Evolutionary conservation across 2,113 vertebrate species (phyloP).

Genomic region (Cygnus atratus): DNA sequence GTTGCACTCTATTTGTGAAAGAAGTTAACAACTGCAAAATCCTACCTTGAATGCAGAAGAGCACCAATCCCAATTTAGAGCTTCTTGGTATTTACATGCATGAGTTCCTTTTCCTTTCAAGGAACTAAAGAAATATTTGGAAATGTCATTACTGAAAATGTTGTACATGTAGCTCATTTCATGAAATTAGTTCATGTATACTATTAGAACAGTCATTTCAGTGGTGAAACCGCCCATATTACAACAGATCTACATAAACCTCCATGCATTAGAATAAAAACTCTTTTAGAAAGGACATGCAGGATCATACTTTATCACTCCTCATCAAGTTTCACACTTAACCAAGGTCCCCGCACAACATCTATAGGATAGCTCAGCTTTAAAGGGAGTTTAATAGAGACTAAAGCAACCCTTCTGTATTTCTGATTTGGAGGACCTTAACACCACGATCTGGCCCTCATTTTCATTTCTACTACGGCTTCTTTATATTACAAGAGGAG

Average conservation of each 20-base stretch:
- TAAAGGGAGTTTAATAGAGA: background rate
- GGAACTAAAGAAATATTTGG: constrained; percentile 17
- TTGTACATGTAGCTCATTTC: background rate
- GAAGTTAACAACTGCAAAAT: background rate
- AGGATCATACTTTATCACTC: fast-evolving
- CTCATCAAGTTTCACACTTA: background rate
- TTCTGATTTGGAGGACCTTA: background rate
- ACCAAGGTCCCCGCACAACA: background rate
- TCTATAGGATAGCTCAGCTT: background rate
- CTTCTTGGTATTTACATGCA: background rate
- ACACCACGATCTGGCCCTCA: background rate
- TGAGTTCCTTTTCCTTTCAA: constrained; percentile 52
- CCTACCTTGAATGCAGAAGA: background rate
- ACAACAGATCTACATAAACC: background rate
- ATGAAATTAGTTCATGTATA: background rate
- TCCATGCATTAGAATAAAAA: background rate
- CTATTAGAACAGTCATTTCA: background rate
- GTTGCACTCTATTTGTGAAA: background rate
- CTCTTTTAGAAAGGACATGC: background rate
- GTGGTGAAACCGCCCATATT: background rate
- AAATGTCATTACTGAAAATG: constrained; percentile 29
- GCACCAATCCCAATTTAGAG: background rate
- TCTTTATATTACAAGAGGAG: background rate
- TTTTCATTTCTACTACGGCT: background rate
- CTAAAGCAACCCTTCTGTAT: background rate